Evolutionary conservation across 1,140 invertebrate species (phyloP).

Genomic region (Whitmania pigra): DNA sequence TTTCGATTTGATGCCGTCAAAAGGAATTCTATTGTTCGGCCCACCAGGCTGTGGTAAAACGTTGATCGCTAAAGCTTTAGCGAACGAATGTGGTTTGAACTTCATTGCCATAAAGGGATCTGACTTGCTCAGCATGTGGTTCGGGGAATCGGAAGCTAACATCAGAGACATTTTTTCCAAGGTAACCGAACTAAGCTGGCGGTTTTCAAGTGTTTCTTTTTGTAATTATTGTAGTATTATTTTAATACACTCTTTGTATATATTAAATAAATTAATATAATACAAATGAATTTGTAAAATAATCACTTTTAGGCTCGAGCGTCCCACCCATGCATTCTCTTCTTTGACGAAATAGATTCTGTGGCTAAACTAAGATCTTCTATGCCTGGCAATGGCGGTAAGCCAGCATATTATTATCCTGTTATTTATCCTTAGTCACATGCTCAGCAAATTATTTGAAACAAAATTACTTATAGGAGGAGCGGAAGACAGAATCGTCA

Average conservation of each 20-base stretch:
- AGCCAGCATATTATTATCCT: background rate
- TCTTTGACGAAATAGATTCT: constrained; percentile 98
- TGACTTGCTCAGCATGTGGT: constrained; percentile 89
- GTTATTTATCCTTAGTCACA: background rate
- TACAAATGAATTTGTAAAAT: no score
- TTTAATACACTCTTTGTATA: no score
- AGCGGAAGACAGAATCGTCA: constrained; percentile 95
- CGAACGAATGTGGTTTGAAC: constrained; percentile 89
- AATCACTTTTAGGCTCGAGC: constrained; percentile 57
- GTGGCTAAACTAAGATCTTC: constrained; percentile 75
- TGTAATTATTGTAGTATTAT: background rate
- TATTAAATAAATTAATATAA: no score
- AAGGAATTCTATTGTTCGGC: constrained; percentile 74
- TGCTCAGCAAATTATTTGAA: background rate
- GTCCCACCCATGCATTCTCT: constrained; percentile 93
- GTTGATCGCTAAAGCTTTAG: constrained; percentile 75
- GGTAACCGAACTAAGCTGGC: constrained; percentile 28
- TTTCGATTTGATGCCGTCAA: constrained; percentile 64
- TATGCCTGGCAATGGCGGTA: background rate
- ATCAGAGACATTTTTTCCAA: constrained; percentile 99
- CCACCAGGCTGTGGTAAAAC: constrained; percentile 88
- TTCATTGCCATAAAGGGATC: constrained; percentile 95
- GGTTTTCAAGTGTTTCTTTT: background rate
- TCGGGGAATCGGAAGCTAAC: constrained; percentile 98
- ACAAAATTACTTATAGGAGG: constrained; percentile 48